Base-by-base conservation (phyloP, 2,888 invertebrate species). In the Pristionchus fissidentatus region DNA sequence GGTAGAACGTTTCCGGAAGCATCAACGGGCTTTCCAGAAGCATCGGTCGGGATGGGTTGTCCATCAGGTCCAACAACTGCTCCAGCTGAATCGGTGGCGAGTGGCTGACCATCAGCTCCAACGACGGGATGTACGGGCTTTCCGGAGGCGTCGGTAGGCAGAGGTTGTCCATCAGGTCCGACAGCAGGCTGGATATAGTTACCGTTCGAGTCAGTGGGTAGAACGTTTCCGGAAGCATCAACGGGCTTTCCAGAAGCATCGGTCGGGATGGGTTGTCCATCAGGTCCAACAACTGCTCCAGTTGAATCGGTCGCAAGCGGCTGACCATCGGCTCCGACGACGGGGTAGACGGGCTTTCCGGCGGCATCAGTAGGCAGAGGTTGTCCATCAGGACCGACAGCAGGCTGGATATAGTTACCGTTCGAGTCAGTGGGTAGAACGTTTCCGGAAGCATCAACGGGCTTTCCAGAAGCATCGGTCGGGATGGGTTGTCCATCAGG, bases 281-380 rank as follows among this genome's bases (percentile, higher is more conserved):
- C 80, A 5, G 57, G 60, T 26, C 78, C 83, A n/a, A 87, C 84
- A 57, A 77, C 84, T 52, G 78, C 73, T 26, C 85, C 85, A 66
- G 26, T 84, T 0, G 85, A 84, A 19, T 89, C 87, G 26, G 88
- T 89, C 10, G 82, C 81, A 15, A 87, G 84, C 4, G 84, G 84
- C 83, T 86, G 82, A 22, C 86, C 87, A 70, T 90, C 87, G 22
- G 85, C 84, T 3, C 86, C 88, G 26, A 89, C 43, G 43, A 88
- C 81, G 2, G 88, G 88, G 62, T 57, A 66, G 62, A 38, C 73
- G 32, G n/a, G 57, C 77, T 55, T 38, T 38, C 38, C 83, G 32
- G 7, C 66, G 5, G 22, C 57, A n/a, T 89, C 87, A 38, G 86
- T 88, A 35, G 86, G 85, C 10, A 87, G 79, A 41, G 83, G 66